A percentile compares a stretch with the other conserved stretches of the same genome.
These are phyloP conservation scores for Drosophila fulvimacula DNA, from an alignment of 2,888 invertebrate genomes.

Conservation along the genomic window DNA sequence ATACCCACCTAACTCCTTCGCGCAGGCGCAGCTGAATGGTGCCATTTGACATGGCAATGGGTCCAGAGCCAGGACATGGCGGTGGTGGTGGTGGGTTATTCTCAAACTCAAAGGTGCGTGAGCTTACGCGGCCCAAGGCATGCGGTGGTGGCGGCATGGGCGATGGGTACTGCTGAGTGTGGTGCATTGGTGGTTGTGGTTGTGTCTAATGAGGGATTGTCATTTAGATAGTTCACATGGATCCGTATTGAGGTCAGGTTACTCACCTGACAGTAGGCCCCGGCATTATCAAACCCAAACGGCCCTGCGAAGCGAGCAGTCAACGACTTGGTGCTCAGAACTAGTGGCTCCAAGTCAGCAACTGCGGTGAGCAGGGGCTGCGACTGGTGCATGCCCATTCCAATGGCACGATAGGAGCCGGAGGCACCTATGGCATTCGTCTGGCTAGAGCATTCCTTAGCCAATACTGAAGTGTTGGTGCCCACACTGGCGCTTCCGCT, in stretches of 20 bases:
- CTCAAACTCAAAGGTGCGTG: slow-evolving; percentile 79
- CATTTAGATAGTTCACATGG: no score
- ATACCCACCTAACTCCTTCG: slow-evolving; percentile 88
- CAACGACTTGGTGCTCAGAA: slow-evolving; percentile 56
- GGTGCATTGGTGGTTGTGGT: slow-evolving; percentile 55
- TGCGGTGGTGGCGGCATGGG: slow-evolving; percentile 83
- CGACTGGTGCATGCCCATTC: slow-evolving; percentile 66
- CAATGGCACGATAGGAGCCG: slow-evolving; percentile 54
- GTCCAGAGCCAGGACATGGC: slow-evolving; percentile 81
- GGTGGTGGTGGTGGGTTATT: slow-evolving; percentile 76
- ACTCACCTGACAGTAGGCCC: slow-evolving; percentile 75
- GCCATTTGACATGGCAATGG: slow-evolving; percentile 89
- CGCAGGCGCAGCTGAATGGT: slow-evolving; percentile 92
- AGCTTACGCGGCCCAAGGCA: slow-evolving; percentile 76
- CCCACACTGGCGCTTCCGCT: slow-evolving; percentile 62
- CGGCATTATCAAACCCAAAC: slow-evolving; percentile 76
- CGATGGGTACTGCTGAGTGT: slow-evolving; percentile 74
- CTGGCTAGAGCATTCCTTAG: slow-evolving; percentile 75
- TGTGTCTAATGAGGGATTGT: slow-evolving; percentile 36
- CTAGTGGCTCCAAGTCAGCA: slow-evolving; percentile 55
- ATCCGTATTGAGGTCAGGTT: fast-evolving
- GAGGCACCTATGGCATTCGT: slow-evolving; percentile 44
- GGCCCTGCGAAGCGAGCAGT: slow-evolving; percentile 72
- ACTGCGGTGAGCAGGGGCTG: slow-evolving; percentile 53
- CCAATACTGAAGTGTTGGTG: slow-evolving; percentile 62